Conservation (phyloP, 2,888 invertebrate genomes). For the Malthinus flaveolus region DNA sequence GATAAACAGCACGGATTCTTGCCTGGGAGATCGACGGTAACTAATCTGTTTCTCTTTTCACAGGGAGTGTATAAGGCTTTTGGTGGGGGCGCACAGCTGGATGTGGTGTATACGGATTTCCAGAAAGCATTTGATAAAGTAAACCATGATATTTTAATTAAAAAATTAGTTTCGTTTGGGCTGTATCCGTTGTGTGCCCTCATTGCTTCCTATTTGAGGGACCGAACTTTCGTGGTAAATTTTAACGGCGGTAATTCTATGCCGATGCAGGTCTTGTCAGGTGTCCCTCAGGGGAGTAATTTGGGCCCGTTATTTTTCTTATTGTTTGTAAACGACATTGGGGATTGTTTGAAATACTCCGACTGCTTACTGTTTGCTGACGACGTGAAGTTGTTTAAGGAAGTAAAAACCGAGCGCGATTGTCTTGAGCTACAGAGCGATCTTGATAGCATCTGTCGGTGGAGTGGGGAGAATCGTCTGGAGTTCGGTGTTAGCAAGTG, state of each 20-base stretch:
- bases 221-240: neutral
- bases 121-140: neutral
- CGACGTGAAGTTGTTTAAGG: neutral
- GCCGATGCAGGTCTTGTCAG: neutral
- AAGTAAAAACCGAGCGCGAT: neutral
- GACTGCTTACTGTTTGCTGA: neutral
- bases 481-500: neutral
- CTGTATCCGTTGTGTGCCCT: neutral
- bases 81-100: neutral
- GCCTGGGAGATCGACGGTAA: no score
- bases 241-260: neutral
- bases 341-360: neutral
- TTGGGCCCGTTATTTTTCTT: neutral
- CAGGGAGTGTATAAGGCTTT: no score
- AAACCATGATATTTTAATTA: neutral
- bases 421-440: neutral
- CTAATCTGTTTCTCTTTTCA: no score
- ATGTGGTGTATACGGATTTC: neutral
- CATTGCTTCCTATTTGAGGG: neutral
- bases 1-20: no score
- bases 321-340: neutral
- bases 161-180: neutral
- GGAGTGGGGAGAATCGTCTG: neutral
- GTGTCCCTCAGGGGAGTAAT: neutral
- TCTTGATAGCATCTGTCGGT: neutral